Conservation (phyloP, 2,113 vertebrate genomes). For the Dissostichus mawsoni region DNA sequence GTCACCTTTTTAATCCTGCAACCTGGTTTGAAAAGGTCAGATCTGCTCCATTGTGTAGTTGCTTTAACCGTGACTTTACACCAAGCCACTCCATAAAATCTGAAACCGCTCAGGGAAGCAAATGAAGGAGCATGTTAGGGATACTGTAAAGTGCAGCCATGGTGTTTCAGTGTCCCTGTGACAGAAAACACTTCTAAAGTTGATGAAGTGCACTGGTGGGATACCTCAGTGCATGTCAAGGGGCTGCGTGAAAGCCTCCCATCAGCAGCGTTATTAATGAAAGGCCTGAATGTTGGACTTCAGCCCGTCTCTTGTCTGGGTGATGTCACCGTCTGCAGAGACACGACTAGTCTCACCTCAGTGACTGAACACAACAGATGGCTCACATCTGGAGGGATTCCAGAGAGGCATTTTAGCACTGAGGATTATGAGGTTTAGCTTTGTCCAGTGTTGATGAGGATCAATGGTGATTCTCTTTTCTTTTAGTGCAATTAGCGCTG, state of each 20-base stretch:
- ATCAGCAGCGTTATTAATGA: constrained; percentile 67
- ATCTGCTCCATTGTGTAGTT: neutral
- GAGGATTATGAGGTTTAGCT: constrained; percentile 55
- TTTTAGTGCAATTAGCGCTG: constrained; percentile 59
- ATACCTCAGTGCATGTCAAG: constrained; percentile 39
- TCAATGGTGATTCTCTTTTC: constrained; percentile 58
- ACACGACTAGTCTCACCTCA: constrained; percentile 72
- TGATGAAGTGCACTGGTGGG: constrained; percentile 59
- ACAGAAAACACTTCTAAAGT: constrained; percentile 50
- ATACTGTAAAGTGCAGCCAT: constrained; percentile 1
- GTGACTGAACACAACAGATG: constrained; percentile 79
- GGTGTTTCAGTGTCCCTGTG: constrained; percentile 31
- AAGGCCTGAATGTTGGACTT: constrained; percentile 44
- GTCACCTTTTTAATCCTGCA: constrained; percentile 16
- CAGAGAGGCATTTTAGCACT: constrained; percentile 57
- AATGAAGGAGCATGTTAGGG: constrained; percentile 11
- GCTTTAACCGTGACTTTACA: constrained; percentile 20
- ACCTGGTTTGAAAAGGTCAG: constrained; percentile 12
- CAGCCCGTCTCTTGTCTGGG: constrained; percentile 48
- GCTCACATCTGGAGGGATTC: constrained; percentile 70
- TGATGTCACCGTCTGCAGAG: constrained; percentile 78
- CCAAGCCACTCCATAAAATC: constrained; percentile 43
- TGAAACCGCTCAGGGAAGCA: constrained; percentile 38
- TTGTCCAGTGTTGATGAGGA: constrained; percentile 57
- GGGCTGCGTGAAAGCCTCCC: constrained; percentile 53